Evolutionary conservation across 1,140 invertebrate genomes (phyloP), one percentile per base, ranked within the genome.

Genomic region (Aplysia californica): DNA sequence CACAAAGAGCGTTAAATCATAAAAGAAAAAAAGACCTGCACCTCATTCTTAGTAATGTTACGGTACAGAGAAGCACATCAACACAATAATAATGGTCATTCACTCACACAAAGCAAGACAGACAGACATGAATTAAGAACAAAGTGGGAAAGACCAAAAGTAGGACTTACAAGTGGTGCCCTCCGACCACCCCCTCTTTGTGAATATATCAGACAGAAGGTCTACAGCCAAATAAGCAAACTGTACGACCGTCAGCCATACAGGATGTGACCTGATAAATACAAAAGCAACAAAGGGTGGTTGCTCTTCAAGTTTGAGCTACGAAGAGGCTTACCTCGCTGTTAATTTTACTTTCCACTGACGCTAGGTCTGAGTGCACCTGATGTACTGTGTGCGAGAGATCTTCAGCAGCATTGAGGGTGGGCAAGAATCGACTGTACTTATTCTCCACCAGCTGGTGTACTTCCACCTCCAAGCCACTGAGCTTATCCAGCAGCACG

Each of bases 401-500:
- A 1, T 50, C 55, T 20, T 75, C 39, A 2, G 39, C 6, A 15
- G 59, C 41, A 10, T 23, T 23, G 3, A 75, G 36, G 21, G 23
- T 38, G 18, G 72, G 72, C 15, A 33, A n/a, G 31, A 65, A 75
- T 23, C 50, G 2, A 21, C 41, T 23, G 41, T 65, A 75, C 41
- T 75, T 75, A 31, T 39, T 75, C 61, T 75, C 61, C 4, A 41
- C 39, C 4, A 75, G 61, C 29, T 75, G 72, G 55, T 66, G 29
- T 15, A 75, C 36, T 41, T 75, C 72, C 0, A 66, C 39, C 29
- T 64, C 39, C 41, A 75, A 26, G 21, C 66, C 72, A 41, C 39
- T 75, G 29, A 65, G 72, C 31, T 75, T 75, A 20, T 38, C 5
- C 3, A 26, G 64, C 2, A 75, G 41, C 5, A 36, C 29, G 1